These are phyloP conservation scores for Athalia cordata DNA, from an alignment of 2,888 invertebrate species.

Conservation along the genomic window DNA sequence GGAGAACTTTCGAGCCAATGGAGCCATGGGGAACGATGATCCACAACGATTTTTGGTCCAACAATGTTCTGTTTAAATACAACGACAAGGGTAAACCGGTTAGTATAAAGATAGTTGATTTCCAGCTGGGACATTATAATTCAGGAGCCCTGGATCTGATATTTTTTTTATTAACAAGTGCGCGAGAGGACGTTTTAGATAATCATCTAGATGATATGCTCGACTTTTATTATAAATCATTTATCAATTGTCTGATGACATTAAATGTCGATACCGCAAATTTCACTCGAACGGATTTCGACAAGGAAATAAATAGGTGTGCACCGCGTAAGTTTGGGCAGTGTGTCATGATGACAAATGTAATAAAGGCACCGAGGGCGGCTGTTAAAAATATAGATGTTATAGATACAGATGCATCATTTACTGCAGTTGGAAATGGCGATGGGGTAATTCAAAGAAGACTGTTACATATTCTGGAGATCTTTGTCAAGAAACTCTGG, in stretches of 20 bases:
- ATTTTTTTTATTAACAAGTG: slow-evolving; percentile 70
- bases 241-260: slow-evolving; percentile 58
- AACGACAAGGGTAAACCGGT: slow-evolving; percentile 56
- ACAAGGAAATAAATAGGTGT: slow-evolving; percentile 58
- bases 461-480: slow-evolving; percentile 60
- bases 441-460: slow-evolving; percentile 61
- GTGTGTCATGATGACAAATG: slow-evolving; percentile 69
- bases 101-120: slow-evolving; percentile 70
- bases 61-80: slow-evolving; percentile 70
- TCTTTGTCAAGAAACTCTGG: slow-evolving; percentile 65
- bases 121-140: slow-evolving; percentile 65
- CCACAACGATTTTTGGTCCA: slow-evolving; percentile 71
- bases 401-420: slow-evolving; percentile 55
- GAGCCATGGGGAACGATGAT: slow-evolving; percentile 68
- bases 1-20: slow-evolving; percentile 27
- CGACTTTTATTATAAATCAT: slow-evolving; percentile 64
- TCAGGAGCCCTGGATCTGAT: slow-evolving; percentile 68
- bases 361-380: slow-evolving; percentile 66
- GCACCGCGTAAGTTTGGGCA: slow-evolving; percentile 65
- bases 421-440: slow-evolving; percentile 59
- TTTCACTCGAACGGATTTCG: slow-evolving; percentile 58
- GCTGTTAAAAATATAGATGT: slow-evolving; percentile 56
- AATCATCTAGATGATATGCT: slow-evolving; percentile 64
- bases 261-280: slow-evolving; percentile 56
- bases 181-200: slow-evolving; percentile 61